phyloP scores from a whole-genome alignment of 2,113 vertebrate species.

The Dipodomys merriami region DNA sequence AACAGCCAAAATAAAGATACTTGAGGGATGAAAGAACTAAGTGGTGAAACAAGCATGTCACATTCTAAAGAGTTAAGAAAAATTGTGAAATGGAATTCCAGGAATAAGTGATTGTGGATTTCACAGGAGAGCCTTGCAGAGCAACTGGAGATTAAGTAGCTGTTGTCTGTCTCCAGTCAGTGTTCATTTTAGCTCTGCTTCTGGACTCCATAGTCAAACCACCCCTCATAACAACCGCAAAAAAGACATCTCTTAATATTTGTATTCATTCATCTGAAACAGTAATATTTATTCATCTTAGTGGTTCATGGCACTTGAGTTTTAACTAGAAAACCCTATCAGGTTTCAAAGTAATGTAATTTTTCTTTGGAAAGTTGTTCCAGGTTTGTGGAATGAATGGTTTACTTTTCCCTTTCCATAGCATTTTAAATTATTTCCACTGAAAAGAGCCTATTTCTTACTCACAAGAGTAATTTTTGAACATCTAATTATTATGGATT shows the following conservation, averaged over 20 bases:
- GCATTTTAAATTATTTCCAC: conserved; percentile 61
- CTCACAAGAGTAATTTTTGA: conserved; percentile 54
- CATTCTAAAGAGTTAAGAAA: conserved; percentile 85
- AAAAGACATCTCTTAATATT: conserved; percentile 65
- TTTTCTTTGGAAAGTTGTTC: conserved; percentile 53
- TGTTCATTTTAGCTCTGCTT: conserved; percentile 78
- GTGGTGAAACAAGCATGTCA: conserved; percentile 83
- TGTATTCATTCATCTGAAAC: conserved; percentile 54
- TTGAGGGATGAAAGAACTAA: conserved; percentile 80
- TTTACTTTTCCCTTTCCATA: background rate
- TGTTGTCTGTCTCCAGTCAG: conserved; percentile 82
- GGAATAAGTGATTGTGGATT: conserved; percentile 84
- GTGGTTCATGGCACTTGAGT: background rate
- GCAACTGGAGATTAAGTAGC: conserved; percentile 82
- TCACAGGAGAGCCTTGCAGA: conserved; percentile 82
- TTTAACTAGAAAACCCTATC: conserved; percentile 49
- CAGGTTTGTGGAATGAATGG: background rate
- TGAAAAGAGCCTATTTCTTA: conserved; percentile 70
- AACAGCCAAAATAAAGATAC: conserved; percentile 80
- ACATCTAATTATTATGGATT: conserved; percentile 77
- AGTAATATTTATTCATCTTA: conserved; percentile 47
- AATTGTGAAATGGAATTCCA: conserved; percentile 85
- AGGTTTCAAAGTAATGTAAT: conserved; percentile 56
- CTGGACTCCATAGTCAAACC: conserved; percentile 68
- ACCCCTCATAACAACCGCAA: background rate